phyloP scores from a whole-genome alignment of 2,888 invertebrate genomes.

The Pardosa pseudoannulata region DNA sequence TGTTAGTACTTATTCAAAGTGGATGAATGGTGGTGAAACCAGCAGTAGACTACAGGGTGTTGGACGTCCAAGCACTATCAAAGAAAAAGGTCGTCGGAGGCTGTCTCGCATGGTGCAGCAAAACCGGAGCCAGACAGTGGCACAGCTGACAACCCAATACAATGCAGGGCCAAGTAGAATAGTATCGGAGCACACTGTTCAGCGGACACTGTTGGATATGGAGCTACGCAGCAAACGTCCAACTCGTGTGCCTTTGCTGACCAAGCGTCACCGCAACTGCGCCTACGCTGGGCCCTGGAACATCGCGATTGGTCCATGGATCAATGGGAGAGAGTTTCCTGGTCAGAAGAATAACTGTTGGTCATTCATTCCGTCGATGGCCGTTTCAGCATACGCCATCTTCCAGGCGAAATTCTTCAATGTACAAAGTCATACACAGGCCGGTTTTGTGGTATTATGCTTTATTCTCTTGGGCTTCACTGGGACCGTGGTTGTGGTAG shows the following conservation, averaged over 20 bases:
- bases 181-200: background rate
- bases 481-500: background rate
- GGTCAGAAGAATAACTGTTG: background rate
- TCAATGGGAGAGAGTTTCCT: background rate
- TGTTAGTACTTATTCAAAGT: constrained; percentile 4
- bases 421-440: background rate
- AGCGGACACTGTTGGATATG: background rate
- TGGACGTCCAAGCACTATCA: background rate
- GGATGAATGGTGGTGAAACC: constrained; percentile 10
- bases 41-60: background rate
- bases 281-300: too few relatives aligned
- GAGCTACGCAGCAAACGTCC: constrained; percentile 4
- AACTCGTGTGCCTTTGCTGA: too few relatives aligned
- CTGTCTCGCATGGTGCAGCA: background rate
- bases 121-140: background rate
- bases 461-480: too few relatives aligned
- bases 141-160: too few relatives aligned
- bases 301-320: background rate
- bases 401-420: background rate
- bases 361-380: background rate
- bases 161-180: background rate
- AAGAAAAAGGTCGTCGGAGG: constrained; percentile 1
- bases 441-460: background rate
- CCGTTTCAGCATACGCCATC: background rate
- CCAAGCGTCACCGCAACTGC: background rate